phyloP scores from a whole-genome alignment of 1,140 invertebrate genomes.

The Ceratosolen fusciceps region DNA sequence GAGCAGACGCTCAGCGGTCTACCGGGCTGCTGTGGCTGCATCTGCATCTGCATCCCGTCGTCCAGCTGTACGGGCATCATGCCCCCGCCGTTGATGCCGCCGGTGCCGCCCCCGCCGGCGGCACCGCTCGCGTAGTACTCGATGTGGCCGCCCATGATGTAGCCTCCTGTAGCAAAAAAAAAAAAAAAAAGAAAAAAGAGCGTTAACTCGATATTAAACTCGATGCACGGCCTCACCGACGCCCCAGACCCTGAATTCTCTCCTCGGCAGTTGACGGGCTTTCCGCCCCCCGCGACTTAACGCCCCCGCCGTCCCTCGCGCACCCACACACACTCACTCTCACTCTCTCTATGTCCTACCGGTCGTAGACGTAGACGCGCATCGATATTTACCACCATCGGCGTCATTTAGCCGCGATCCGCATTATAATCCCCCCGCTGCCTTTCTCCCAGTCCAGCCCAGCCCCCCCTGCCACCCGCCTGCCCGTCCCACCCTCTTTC shows the following conservation, averaged over 20 bases:
- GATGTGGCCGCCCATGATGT: conserved; percentile 66
- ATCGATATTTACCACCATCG: no score
- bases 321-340: no score
- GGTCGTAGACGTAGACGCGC: no score
- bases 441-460: no score
- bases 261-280: not conserved
- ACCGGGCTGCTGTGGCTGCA: conserved; percentile 54
- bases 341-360: no score
- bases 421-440: no score
- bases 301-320: no score
- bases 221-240: not conserved
- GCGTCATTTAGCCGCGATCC: no score
- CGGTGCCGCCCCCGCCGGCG: conserved; percentile 32
- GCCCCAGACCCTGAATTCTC: conserved; percentile 6
- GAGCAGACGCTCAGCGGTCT: conserved; percentile 69
- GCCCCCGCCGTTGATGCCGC: conserved; percentile 26
- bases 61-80: conserved; percentile 61
- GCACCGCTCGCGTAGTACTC: conserved; percentile 63
- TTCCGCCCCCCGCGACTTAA: not conserved
- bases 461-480: no score
- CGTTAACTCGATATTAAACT: not conserved
- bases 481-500: no score
- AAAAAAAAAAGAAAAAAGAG: no score
- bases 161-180: conserved; percentile 59
- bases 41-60: conserved; percentile 57